A percentile compares a stretch with the other conserved stretches of the same genome.
phyloP scores from a whole-genome alignment of 2,113 vertebrate genomes.

The Nansenia antarctica region DNA sequence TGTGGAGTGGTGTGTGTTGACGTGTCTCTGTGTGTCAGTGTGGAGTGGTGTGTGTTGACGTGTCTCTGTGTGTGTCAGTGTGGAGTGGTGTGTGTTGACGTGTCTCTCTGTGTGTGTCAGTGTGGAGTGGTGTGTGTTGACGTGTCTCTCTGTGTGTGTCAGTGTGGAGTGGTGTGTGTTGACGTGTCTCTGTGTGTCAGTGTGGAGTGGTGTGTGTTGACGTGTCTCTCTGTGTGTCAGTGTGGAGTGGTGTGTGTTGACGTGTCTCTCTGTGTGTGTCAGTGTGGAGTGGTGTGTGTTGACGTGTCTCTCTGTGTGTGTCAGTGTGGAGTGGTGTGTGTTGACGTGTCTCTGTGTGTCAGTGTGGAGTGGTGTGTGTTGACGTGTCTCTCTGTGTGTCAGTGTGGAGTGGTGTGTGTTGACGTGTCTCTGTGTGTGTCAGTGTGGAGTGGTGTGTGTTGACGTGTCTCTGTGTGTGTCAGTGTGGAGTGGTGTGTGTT shows the following conservation, averaged over 20 bases:
- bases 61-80: slow-evolving; percentile 36
- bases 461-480: neutral
- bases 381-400: neutral
- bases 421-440: neutral
- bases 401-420: neutral
- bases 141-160: neutral
- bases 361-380: slow-evolving; percentile 59
- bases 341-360: neutral
- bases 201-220: neutral
- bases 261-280: neutral
- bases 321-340: neutral
- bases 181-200: neutral
- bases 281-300: slow-evolving; percentile 61
- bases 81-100: slow-evolving; percentile 45
- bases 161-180: slow-evolving; percentile 59
- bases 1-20: slow-evolving; percentile 59
- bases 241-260: slow-evolving; percentile 59
- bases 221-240: neutral
- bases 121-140: slow-evolving; percentile 59
- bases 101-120: neutral
- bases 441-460: slow-evolving; percentile 59
- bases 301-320: neutral
- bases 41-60: neutral
- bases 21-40: neutral
- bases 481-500: neutral